Base-by-base conservation (phyloP, 2,797 vertebrate species). In the Botia kubotai region DNA sequence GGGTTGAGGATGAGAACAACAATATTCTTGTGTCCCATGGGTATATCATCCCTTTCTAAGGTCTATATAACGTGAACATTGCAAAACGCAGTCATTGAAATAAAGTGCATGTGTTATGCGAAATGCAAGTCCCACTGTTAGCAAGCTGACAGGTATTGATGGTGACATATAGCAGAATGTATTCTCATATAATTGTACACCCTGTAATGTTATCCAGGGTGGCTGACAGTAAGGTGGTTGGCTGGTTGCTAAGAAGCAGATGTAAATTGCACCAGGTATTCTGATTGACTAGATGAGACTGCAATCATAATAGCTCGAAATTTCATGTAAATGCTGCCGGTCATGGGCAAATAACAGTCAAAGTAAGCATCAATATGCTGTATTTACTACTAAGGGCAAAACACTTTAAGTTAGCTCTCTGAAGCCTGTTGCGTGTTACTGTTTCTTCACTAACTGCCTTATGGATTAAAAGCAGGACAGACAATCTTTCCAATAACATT, bases 121-220 rank as follows among this genome's bases (percentile, higher is more conserved):
- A 73, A 79, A 80, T 62, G 55, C 2, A 17, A 58, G 62, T 75
- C 70, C 73, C 39, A 60, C 72, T 80, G 67, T 82, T 81, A 71
- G 46, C 53, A 58, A 21, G 68, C 43, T 68, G 74, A 83, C 77
- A 67, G 63, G 43, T 72, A 72, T 80, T 63, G 72, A 68, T 46
- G 46, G 21, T 72, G 58, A 72, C 75, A 78, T 60, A 69, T 43
- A 77, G 63, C 63, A 84, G 14, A 81, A 81, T 69, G 75, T 36
- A 53, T 36, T 29, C 62, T 74, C 17, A 33, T 55, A 84, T 58
- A 58, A 81, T 79, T 82, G 76, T 52, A 86, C 82, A 71, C 66
- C 23, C 53, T 79, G 67, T 70, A 76, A 86, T 82, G 36, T 46
- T 69, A 60, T 68, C 57, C 36, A 39, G 26, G 39, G 39, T 7